Evolutionary conservation across 2,113 vertebrate genomes (phyloP), one percentile per base, ranked within the genome.

Genomic region (Conger conger): DNA sequence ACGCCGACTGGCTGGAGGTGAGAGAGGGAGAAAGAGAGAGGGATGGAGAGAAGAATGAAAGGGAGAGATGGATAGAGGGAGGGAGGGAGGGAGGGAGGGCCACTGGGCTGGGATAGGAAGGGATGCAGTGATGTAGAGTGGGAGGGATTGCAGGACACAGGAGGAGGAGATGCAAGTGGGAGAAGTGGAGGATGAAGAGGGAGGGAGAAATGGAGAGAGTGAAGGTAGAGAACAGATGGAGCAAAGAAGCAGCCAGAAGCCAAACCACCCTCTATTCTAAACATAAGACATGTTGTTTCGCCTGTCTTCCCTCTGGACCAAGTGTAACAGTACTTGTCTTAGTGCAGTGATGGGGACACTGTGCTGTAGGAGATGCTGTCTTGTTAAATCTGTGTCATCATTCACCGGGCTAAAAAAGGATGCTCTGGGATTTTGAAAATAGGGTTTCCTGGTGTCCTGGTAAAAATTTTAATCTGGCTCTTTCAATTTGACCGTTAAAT

Each of bases 1-100:
- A 99, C 91, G 94, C 95, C 76, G 97, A 99, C 91, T 99, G 98
- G 98, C 92, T 99, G 89, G 98, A 99, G 97, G 98, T 99, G 92
- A 96, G 94, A 30, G 88, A 88, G 89, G 86, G 89, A 82, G 85
- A 79, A 80, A 83, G 18, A 87, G 90, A 38, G 90, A 85, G 85
- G 84, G 87, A 13, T 87, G 45, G 90, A 63, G 85, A 77, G 87
- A 86, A 68, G 77, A 85, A 83, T 83, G 79, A 84, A 84, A 88
- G 92, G 89, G 86, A 86, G 88, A 85, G 83, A 87, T 87, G 89
- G 85, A 87, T 87, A 0, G 73, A 54, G 20, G 87, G 82, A 53
- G 88, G 82, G 89, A 86, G 90, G 88, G 77, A n/a, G 38, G 85
- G 86, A 88, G 91, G 84, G 89, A 89, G 83, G 83, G 87, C 76